Percentiles rank a stretch among this genome's conserved stretches.
These are phyloP conservation scores for Premnoplex brunnescens DNA, from an alignment of 2,797 vertebrate genomes.

Conservation along the genomic window DNA sequence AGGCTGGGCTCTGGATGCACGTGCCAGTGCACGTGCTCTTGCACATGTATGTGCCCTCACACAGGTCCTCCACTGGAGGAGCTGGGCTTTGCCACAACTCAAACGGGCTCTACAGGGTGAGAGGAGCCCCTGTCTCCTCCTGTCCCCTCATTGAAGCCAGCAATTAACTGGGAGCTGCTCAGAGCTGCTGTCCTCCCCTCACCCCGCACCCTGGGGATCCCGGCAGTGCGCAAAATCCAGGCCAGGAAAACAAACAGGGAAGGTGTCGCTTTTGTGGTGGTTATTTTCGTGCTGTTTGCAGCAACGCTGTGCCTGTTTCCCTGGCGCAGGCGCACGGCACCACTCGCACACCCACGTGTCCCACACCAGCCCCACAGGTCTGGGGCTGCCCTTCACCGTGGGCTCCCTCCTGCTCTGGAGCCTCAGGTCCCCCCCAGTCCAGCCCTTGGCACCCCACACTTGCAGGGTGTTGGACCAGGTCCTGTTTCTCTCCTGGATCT, in stretches of 20 bases:
- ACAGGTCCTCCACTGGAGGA: background rate
- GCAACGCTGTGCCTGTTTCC: background rate
- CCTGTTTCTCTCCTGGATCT: background rate
- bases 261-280: background rate
- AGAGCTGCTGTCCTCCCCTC: background rate
- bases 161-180: background rate
- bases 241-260: constrained; percentile 9
- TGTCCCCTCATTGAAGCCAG: background rate
- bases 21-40: background rate
- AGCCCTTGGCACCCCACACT: background rate
- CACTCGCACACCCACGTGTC: fast-evolving
- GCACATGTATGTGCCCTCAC: background rate
- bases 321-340: background rate
- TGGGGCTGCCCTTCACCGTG: fast-evolving
- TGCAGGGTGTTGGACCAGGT: background rate
- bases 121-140: background rate
- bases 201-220: background rate
- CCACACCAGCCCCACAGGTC: background rate
- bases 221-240: background rate
- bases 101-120: fast-evolving
- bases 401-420: background rate
- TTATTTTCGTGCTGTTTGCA: background rate
- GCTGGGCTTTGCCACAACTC: background rate
- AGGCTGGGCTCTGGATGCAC: background rate
- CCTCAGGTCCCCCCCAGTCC: background rate